Conservation (phyloP, 2,797 vertebrate species). For the Siniperca scherzeri region DNA sequence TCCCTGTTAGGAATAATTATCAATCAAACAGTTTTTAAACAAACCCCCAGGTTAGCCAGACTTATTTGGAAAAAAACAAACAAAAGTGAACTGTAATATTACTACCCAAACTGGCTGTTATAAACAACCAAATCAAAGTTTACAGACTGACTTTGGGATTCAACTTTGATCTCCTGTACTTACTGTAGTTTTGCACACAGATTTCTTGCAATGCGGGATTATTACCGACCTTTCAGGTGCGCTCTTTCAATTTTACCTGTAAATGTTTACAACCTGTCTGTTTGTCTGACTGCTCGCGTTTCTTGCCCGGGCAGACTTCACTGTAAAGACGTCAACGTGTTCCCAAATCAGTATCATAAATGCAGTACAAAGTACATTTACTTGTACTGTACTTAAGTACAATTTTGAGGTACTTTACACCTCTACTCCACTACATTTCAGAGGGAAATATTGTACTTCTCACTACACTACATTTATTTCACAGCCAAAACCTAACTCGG, state of each 20-base stretch:
- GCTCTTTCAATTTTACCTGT: neutral
- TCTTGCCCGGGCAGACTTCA: too few relatives aligned
- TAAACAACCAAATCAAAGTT: neutral
- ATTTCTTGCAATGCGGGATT: neutral
- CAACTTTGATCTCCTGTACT: neutral
- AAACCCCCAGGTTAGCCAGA: neutral
- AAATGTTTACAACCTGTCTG: too few relatives aligned
- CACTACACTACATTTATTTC: neutral
- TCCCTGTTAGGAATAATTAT: neutral
- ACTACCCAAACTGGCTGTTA: too few relatives aligned
- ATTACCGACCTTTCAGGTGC: neutral
- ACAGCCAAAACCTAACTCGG: neutral
- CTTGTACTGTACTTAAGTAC: neutral
- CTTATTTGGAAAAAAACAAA: neutral
- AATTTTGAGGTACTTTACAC: neutral
- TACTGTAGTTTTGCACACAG: neutral
- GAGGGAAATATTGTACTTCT: neutral
- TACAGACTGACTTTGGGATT: neutral
- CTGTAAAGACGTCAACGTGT: too few relatives aligned
- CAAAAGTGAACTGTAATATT: neutral
- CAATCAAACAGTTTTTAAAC: neutral
- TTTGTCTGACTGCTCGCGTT: too few relatives aligned
- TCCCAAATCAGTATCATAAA: neutral
- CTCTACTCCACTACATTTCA: neutral
- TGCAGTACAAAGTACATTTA: neutral